These are phyloP conservation scores for Ophiothrix spiculata DNA, from an alignment of 35 echinoderm and acorn worm genomes.

Conservation along the genomic window DNA sequence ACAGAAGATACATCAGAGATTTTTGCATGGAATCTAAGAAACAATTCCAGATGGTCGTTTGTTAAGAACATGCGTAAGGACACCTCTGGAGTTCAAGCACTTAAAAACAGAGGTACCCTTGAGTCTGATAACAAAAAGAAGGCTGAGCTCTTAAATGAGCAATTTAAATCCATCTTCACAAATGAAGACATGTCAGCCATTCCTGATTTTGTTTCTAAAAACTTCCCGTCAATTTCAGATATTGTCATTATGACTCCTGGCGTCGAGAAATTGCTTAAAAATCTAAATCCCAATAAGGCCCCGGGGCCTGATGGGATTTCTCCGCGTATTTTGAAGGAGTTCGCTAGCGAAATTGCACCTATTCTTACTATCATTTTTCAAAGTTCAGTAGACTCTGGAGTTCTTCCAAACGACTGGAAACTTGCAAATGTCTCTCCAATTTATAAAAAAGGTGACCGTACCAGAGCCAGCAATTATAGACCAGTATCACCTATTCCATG, in stretches of 20 bases:
- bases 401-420: background rate
- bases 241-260: background rate
- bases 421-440: background rate
- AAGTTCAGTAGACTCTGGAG: background rate
- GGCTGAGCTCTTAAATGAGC: constrained; percentile 26
- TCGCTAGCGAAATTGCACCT: background rate
- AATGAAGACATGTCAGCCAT: background rate
- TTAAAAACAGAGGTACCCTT: constrained; percentile 25
- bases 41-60: constrained; percentile 37
- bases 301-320: background rate
- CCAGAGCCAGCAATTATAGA: background rate
- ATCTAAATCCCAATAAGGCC: background rate
- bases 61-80: constrained; percentile 28
- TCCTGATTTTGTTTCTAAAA: background rate
- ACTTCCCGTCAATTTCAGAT: background rate
- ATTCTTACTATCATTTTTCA: background rate
- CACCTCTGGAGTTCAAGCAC: constrained; percentile 4
- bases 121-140: constrained; percentile 2
- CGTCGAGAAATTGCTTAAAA: background rate
- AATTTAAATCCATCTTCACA: constrained; percentile 24
- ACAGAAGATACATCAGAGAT: constrained; percentile 22
- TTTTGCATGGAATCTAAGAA: constrained; percentile 33
- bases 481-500: background rate
- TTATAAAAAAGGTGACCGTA: background rate
- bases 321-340: background rate